Base-by-base conservation (phyloP, 1,140 invertebrate species). In the Neodiprion virginianus region DNA sequence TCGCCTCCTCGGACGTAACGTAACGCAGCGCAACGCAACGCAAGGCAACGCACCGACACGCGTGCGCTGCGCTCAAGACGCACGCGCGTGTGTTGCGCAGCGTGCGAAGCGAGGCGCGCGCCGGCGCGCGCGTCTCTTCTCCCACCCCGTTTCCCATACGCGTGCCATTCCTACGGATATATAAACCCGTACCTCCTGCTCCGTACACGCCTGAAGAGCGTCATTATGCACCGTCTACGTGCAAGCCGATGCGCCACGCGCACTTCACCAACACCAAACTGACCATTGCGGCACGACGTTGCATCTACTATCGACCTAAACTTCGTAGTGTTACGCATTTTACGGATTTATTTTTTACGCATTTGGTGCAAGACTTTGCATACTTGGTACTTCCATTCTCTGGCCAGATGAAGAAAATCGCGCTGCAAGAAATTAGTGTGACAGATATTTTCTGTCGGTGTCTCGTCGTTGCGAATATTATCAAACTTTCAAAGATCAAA, bases 131-230 rank as follows among this genome's bases (percentile, higher is more conserved):
- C 53, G 53, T 61, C 53, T 61, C 53, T 61, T 61, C 53, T 61
- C 53, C 53, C 53, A 61, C 53, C 53, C 53, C 53, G 53, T 61
- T 61, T 61, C 53, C 53, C 53, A 61, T 61, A 61, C 53, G 53
- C 53, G 53, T 61, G 53, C 53, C 53, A 61, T 61, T 61, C 53
- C 11, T 61, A 61, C 7, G 53, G 53, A 61, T 61, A 61, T 61
- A 61, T 17, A 40, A 40, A 40, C 11, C 11, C n/a, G 53, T 17
- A 61, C 53, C 53, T 12, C 53, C 53, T 12, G 28, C 28, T 61
- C 11, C 53, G 8, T 61, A 61, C 53, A 61, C 53, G 53, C n/a
- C 53, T 61, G 28, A 1, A 40, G 28, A 40, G 28, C 28, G 28
- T 17, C 53, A 61, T 61, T 12, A 61, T 61, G 28, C 28, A 40